Base-by-base conservation (phyloP, 2,797 vertebrate species). In the Acipenser transmontanus region DNA sequence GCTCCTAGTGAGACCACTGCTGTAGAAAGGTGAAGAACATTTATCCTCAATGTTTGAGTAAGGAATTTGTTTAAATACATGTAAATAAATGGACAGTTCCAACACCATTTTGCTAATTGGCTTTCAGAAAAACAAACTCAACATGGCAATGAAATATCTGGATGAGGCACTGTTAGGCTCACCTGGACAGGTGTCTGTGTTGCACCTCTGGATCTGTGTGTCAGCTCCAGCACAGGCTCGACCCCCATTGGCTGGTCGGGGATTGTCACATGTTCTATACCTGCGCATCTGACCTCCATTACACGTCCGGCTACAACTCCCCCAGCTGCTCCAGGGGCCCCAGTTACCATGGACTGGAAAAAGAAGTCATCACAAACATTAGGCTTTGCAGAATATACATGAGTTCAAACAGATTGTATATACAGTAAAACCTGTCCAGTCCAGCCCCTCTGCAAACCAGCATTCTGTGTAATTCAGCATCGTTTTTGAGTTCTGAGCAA, bases 241-340 rank as follows among this genome's bases (percentile, higher is more conserved):
- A 12, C 97, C 97, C 0, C 95, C 95, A 0, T 85, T 88, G 70
- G 90, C 81, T 0, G 97, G 95, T 51, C 62, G 82, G 34, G 97
- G 97, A 70, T 92, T 94, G 78, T 98, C 95, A 65, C 97, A 99
- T 0, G 87, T 87, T 64, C 97, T 92, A 81, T 96, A 88, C 20
- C 95, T 89, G 49, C 94, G 86, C 76, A 75, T 89, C 76, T 97
- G 97, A n/a, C 97, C 97, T 3, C 95, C 89, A 0, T 88, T 89
- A 47, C 97, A 99, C 0, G 92, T 92, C 68, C 91, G 91, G 64
- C 96, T 99, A 77, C 97, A 99, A 7, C 78, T 82, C 50, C 95
- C 95, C 97, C 97, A 99, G 51, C 82, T 86, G 49, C 87, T 93
- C 97, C 97, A 99, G 0, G 91, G 89, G 62, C 92, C 91, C 97